Base-by-base conservation (phyloP, 2,888 invertebrate species). In the Chrysopilus asiliformis region DNA sequence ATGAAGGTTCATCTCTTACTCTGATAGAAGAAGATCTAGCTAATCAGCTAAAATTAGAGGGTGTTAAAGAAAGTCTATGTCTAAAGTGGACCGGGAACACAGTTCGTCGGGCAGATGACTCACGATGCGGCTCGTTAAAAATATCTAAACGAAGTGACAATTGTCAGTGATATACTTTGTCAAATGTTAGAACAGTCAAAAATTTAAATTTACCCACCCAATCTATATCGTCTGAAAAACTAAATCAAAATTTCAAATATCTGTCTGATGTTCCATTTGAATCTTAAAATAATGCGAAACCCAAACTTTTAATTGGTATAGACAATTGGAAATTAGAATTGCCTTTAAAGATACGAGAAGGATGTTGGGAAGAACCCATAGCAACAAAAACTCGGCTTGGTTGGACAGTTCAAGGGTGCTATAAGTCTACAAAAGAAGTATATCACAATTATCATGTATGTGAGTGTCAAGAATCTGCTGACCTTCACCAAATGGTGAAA, bases 51-150 rank as follows among this genome's bases (percentile, higher is more conserved):
- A 41, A 41, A 20, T 18, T 47, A 3, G 39, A 34, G 18, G 43
- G 45, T 3, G 40, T 40, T n/a, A 32, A 32, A 13, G 31, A 39
- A 19, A 9, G 18, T 2, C 35, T 47, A 25, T 43, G 39, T 6
- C 31, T 44, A 6, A 40, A 43, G 29, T 47, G 45, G 43, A 43
- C 39, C 28, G 34, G 35, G 12, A 34, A 42, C 10, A 41, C 31
- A 16, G 18, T 20, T 6, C 19, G 33, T 16, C 40, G 37, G 7
- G 36, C 41, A 38, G 13, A 12, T 26, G 26, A 26, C 14, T 26
- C 26, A 14, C 6, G 26, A 13, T 28, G 35, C 4, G 20, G 19
- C 17, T 36, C 29, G 14, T 22, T 28, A 26, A 36, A 19, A 20
- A 30, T 26, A 13, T 36, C 26, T 26, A 14, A 14, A 26, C 12